These are phyloP conservation scores for Epistrophe grossulariae DNA, from an alignment of 2,888 invertebrate genomes.

Conservation along the genomic window DNA sequence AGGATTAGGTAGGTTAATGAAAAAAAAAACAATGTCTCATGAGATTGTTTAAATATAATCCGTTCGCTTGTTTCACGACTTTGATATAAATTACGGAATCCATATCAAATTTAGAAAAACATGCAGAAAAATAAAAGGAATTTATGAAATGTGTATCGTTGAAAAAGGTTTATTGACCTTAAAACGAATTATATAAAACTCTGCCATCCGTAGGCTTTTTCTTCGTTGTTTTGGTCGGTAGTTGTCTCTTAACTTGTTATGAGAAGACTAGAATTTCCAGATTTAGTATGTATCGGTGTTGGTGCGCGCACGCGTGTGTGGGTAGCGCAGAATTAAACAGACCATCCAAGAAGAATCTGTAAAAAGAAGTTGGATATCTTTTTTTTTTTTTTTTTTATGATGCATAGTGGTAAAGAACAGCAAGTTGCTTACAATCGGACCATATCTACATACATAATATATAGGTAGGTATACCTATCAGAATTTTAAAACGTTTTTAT, in stretches of 20 bases:
- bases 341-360: not conserved
- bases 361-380: too few relatives aligned
- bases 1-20: not conserved
- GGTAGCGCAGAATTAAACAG: not conserved
- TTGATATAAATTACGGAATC: not conserved
- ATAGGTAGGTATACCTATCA: too few relatives aligned
- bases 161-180: conserved; percentile 1
- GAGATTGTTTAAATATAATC: not conserved
- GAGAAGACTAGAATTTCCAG: not conserved
- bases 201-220: not conserved
- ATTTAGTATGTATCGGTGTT: not conserved
- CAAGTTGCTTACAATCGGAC: too few relatives aligned
- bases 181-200: not conserved
- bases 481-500: too few relatives aligned
- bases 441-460: too few relatives aligned
- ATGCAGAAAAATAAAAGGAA: not conserved
- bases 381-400: not conserved
- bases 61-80: not conserved
- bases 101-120: not conserved
- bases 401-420: not conserved
- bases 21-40: not conserved
- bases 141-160: not conserved
- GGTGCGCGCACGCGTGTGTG: not conserved
- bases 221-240: not conserved
- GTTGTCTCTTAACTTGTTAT: conserved; percentile 1